Evolutionary conservation across 2,113 vertebrate genomes (phyloP).

Genomic region (Chelonoidis abingdonii): DNA sequence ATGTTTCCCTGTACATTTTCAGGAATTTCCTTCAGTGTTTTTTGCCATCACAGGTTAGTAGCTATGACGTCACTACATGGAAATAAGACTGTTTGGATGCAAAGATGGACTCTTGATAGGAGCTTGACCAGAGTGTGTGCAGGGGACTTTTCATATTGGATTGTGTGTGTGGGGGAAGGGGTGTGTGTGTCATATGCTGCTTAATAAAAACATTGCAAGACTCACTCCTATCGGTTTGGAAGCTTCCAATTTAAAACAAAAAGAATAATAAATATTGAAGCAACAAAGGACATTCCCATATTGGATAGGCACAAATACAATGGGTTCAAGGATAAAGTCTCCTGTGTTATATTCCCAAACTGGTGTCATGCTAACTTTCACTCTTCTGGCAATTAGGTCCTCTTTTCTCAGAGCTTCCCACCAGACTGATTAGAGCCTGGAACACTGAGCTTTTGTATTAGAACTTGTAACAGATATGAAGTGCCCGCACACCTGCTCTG

Average conservation of each 20-base stretch:
- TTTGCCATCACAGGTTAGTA: background rate
- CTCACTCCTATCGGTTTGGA: background rate
- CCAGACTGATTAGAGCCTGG: background rate
- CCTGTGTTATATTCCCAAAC: background rate
- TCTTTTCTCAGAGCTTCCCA: background rate
- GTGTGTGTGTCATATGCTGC: background rate
- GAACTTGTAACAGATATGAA: background rate
- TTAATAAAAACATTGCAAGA: background rate
- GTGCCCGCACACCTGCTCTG: fast-evolving
- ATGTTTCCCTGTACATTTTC: background rate
- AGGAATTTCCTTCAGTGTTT: background rate
- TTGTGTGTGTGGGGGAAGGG: fast-evolving
- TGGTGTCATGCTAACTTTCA: fast-evolving
- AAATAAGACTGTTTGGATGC: background rate
- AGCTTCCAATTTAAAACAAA: background rate
- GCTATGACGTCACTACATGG: background rate
- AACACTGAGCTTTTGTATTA: fast-evolving
- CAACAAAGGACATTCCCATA: fast-evolving
- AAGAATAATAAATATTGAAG: fast-evolving
- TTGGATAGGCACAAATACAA: background rate
- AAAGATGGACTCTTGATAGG: background rate
- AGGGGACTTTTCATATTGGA: fast-evolving
- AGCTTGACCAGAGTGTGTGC: too few relatives aligned
- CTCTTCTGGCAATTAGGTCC: background rate
- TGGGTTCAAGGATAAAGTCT: background rate